Evolutionary conservation across 2,888 invertebrate genomes (phyloP).

Genomic region (Dasysyrphus albostriatus): DNA sequence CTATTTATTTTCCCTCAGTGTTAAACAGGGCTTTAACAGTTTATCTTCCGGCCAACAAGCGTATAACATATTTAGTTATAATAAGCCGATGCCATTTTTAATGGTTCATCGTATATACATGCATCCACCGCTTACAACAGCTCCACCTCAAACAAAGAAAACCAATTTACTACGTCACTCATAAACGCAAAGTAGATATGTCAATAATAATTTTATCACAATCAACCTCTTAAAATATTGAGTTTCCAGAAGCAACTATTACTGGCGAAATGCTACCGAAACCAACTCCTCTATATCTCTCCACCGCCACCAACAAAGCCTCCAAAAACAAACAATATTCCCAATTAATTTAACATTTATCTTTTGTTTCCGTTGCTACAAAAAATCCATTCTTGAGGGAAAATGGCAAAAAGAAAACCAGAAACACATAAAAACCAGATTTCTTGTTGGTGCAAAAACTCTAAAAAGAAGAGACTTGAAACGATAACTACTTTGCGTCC

Average conservation of each 20-base stretch:
- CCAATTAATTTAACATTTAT: constrained; percentile 74
- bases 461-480: constrained; percentile 33
- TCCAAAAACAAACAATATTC: constrained; percentile 17
- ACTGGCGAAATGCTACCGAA: neutral
- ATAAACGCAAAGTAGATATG: constrained; percentile 49
- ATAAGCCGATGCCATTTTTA: neutral
- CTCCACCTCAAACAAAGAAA: constrained; percentile 37
- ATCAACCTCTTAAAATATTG: neutral
- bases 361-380: constrained; percentile 45
- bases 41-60: too few species aligned
- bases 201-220: constrained; percentile 62
- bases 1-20: too few species aligned
- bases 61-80: too few species aligned
- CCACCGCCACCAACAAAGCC: neutral
- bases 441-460: constrained; percentile 35
- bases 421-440: constrained; percentile 47
- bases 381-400: constrained; percentile 17
- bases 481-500: constrained; percentile 5
- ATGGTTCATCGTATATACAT: neutral
- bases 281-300: neutral
- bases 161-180: constrained; percentile 56
- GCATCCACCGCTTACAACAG: too few species aligned
- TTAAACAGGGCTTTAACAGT: too few species aligned
- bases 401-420: constrained; percentile 16
- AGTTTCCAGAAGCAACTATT: constrained; percentile 2